Percentiles rank a stretch among this genome's conserved stretches.
Conservation (phyloP, 2,797 vertebrate genomes). For the Linurgus olivaceus region DNA sequence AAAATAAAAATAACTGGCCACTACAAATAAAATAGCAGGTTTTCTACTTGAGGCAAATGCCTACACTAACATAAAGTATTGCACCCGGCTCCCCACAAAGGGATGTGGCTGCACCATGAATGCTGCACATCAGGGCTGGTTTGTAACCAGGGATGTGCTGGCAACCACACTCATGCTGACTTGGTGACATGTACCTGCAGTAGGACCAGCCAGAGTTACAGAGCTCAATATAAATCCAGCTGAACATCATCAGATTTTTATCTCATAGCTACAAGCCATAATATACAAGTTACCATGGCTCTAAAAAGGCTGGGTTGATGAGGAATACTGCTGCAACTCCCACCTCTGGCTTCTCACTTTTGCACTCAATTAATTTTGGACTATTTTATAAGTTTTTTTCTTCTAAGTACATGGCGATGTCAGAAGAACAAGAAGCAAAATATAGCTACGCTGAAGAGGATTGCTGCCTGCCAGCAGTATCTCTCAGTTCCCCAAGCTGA, state of each 20-base stretch:
- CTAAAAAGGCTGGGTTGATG: neutral
- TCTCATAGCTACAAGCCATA: neutral
- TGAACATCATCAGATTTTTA: neutral
- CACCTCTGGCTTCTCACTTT: neutral
- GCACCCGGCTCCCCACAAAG: neutral
- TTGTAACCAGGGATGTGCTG: fast-evolving
- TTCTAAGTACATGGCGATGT: neutral
- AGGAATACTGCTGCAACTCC: neutral
- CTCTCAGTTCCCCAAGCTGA: neutral
- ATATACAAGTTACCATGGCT: neutral
- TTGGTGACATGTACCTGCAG: neutral
- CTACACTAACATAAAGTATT: neutral
- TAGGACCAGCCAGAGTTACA: neutral
- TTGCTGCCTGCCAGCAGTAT: neutral
- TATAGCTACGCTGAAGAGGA: neutral
- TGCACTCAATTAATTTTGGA: neutral
- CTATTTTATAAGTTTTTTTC: neutral
- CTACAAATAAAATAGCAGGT: neutral
- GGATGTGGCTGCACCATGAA: neutral
- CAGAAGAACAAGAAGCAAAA: neutral
- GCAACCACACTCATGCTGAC: neutral
- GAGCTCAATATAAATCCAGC: neutral
- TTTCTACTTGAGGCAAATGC: neutral
- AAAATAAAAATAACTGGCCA: neutral
- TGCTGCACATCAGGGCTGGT: fast-evolving